These are phyloP conservation scores for Philypnodon macrostomus DNA, from an alignment of 2,797 vertebrate species.

Conservation along the genomic window DNA sequence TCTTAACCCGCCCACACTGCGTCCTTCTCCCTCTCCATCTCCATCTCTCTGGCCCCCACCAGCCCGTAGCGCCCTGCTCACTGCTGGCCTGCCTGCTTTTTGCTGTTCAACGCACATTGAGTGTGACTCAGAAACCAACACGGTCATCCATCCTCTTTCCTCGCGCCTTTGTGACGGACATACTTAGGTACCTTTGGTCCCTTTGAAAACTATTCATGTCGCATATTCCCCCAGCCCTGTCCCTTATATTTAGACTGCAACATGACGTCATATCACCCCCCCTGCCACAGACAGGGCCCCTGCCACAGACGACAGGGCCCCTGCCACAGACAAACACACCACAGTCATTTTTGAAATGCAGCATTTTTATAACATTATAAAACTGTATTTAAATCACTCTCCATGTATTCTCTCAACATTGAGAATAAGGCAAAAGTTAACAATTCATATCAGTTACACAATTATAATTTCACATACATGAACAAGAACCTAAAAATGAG, in stretches of 20 bases:
- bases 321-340: conserved; percentile 13
- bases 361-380: conserved; percentile 83
- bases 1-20: conserved; percentile 83
- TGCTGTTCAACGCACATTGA: conserved; percentile 41
- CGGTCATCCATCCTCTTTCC: conserved; percentile 38
- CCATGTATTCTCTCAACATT: conserved; percentile 66
- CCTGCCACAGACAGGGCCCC: conserved; percentile 25
- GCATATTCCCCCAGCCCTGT: conserved; percentile 1
- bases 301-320: conserved; percentile 5
- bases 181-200: neutral
- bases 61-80: conserved; percentile 33
- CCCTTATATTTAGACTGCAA: conserved; percentile 66
- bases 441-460: conserved; percentile 70
- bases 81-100: conserved; percentile 59
- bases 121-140: conserved; percentile 53
- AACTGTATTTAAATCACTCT: conserved; percentile 67
- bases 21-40: conserved; percentile 73
- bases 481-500: conserved; percentile 58
- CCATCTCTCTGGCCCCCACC: conserved; percentile 42
- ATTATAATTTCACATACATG: conserved; percentile 61
- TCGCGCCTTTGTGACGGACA: conserved; percentile 10
- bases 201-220: neutral
- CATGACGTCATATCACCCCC: conserved; percentile 76
- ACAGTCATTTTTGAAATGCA: conserved; percentile 70
- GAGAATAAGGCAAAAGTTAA: conserved; percentile 79